Base-by-base conservation (phyloP, 2,888 invertebrate species). In the Dicyrtomina minuta region DNA sequence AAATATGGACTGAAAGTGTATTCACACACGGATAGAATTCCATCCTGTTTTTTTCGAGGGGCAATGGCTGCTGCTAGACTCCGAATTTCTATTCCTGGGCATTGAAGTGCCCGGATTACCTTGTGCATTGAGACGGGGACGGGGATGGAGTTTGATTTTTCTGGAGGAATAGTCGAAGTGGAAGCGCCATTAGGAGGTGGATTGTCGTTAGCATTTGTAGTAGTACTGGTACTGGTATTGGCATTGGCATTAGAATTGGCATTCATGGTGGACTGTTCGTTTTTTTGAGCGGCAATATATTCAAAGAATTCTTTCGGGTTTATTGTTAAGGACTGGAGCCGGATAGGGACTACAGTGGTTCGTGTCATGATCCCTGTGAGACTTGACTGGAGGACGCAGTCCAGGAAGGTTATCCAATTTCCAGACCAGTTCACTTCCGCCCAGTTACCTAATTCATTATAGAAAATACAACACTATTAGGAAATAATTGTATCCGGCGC, bases 341-440 rank as follows among this genome's bases (percentile, higher is more conserved):
- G 86, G 0, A 90, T 91, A 0, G 93, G 93, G 0, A 92, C 86
- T 78, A 88, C 85, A 6, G 92, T 85, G 3, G 88, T 86, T 27
- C 90, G 85, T 0, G 88, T 86, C 75, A 89, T 88, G 68, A 88
- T 85, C 26, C 88, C 87, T 33, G 93, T 81, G 60, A 93, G 88
- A 78, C 88, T 86, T 78, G 91, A 87, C 82, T 96, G 95, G 13
- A 96, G 84, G 88, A 96, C 89, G 46, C 90, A 90, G 83, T 96
- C 95, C 83, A 96, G 87, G 81, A 93, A 92, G 1, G 91, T 87
- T 10, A 91, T 89, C 93, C 94, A 96, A 82, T 92, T 91, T 79
- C 88, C 89, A 61, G 86, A 85, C 92, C 93, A 93, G 66, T 80
- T 79, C 62, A 86, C 78, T 58, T 80, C 76, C 6, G 83, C 84